A percentile compares a stretch with the other conserved stretches of the same genome.
Evolutionary conservation across 2,888 invertebrate genomes (phyloP).

Genomic region (Apotomis capreana): DNA sequence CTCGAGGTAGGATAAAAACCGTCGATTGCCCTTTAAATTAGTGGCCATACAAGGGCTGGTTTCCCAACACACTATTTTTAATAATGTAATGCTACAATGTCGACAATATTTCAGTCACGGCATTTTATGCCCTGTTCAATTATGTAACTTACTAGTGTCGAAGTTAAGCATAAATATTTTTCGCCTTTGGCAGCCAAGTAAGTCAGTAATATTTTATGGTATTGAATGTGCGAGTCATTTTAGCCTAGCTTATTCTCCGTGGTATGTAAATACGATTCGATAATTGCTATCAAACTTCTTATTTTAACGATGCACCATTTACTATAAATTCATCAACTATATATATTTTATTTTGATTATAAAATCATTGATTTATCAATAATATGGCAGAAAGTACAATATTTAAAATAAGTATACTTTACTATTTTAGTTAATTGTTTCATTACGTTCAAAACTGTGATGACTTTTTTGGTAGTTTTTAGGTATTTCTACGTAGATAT

Average conservation of each 20-base stretch:
- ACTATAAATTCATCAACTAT: not conserved
- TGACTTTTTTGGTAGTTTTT: conserved; percentile 26
- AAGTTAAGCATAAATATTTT: not conserved
- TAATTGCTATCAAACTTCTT: too few relatives aligned
- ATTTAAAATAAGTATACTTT: conserved; percentile 25
- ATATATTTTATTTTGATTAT: not conserved
- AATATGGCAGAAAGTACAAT: conserved; percentile 35
- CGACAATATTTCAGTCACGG: conserved; percentile 25
- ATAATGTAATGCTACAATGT: conserved; percentile 19
- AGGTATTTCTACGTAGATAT: conserved; percentile 23
- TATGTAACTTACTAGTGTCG: not conserved
- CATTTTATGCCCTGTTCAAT: conserved; percentile 5
- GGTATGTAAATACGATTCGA: not conserved
- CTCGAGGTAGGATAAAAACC: too few relatives aligned
- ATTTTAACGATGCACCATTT: too few relatives aligned
- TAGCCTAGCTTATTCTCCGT: not conserved
- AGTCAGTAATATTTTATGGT: not conserved
- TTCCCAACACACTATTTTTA: too few relatives aligned
- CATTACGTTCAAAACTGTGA: conserved; percentile 28
- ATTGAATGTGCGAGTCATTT: too few relatives aligned
- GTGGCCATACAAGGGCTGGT: too few relatives aligned
- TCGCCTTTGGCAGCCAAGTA: not conserved
- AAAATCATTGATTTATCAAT: not conserved
- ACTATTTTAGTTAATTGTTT: conserved; percentile 6
- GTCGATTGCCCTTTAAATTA: too few relatives aligned